These are phyloP conservation scores for Acrocephalus scirpaceus DNA, from an alignment of 2,797 vertebrate species.

Conservation along the genomic window DNA sequence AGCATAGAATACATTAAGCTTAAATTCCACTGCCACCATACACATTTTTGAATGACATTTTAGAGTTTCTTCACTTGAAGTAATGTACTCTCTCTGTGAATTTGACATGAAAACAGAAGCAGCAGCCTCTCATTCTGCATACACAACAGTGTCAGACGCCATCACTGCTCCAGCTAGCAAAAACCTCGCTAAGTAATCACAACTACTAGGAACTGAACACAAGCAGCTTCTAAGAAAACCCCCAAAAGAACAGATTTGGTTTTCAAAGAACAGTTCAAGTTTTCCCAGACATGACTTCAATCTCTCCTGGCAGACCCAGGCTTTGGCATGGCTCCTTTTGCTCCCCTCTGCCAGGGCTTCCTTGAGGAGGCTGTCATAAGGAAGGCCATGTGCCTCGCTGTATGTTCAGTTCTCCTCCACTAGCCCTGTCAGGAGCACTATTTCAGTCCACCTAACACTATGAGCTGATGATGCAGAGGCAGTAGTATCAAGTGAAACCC, in stretches of 20 bases:
- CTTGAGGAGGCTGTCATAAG: background rate
- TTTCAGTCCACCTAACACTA: background rate
- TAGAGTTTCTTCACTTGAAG: conserved; percentile 6
- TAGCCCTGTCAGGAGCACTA: background rate
- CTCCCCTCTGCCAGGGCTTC: background rate
- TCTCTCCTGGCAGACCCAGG: background rate
- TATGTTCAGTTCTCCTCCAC: background rate
- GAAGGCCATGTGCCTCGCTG: background rate
- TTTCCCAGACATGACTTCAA: background rate
- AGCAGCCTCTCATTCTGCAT: background rate
- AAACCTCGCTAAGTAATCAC: background rate
- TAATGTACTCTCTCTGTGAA: background rate
- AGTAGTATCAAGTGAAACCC: background rate
- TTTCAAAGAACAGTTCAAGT: background rate
- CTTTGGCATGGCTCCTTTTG: background rate
- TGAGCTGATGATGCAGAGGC: background rate
- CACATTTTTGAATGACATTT: background rate
- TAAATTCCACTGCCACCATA: background rate
- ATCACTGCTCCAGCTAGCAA: background rate
- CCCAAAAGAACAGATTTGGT: background rate
- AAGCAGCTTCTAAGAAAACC: background rate
- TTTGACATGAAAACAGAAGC: background rate
- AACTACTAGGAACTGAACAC: background rate
- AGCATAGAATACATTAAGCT: conserved; percentile 28
- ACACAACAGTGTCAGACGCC: background rate